Base-by-base conservation (phyloP, 1,140 invertebrate species). In the Dendroctonus valens region DNA sequence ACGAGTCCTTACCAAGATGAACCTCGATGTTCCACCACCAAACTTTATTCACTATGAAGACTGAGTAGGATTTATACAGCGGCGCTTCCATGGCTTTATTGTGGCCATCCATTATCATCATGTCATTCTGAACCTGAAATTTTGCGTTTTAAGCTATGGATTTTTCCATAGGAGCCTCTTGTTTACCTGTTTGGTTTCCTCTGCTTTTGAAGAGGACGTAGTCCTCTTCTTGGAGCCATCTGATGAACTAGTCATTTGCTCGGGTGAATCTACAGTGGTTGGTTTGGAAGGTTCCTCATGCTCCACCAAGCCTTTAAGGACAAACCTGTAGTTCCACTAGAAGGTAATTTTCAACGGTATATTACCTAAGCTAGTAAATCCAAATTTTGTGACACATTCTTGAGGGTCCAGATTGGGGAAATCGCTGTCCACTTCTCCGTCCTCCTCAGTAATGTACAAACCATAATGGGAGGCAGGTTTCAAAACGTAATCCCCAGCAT, bases 351-450 rank as follows among this genome's bases (percentile, higher is more conserved):
- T 2, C 38, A 41, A 11, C 39, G 14, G 38, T 3, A 26, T 26
- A 26, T 26, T 26, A 63, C 66, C 94, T 41, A 98, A 81, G 72
- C 89, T 90, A 7, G 85, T 87, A 79, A 98, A 97, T 39, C 92
- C 92, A 83, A 96, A 98, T 80, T 97, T 97, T 4, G 89, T 88
- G 68, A 97, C 90, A 12, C 87, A 87, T 81, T 98, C 95, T 72
- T 85, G 85, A 8, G 87, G 84, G 77, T 97, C 94, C 5, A 98
- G 83, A 71, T 89, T 90, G 0, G 95, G 94, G 77, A 98, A 97
- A 72, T 96, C 95, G 79, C 86, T 87, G 79, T 96, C 93, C 42
- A 97, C 91, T 80, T 97, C 95, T n/a, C 96, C 96, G 79, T 97
- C 94, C 75, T 98, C 96, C 82, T 98, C 96, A 12, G 92, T 94